A percentile compares a stretch with the other conserved stretches of the same genome.
Conservation (phyloP, 2,888 invertebrate genomes). For the Agrochola lychnidis region DNA sequence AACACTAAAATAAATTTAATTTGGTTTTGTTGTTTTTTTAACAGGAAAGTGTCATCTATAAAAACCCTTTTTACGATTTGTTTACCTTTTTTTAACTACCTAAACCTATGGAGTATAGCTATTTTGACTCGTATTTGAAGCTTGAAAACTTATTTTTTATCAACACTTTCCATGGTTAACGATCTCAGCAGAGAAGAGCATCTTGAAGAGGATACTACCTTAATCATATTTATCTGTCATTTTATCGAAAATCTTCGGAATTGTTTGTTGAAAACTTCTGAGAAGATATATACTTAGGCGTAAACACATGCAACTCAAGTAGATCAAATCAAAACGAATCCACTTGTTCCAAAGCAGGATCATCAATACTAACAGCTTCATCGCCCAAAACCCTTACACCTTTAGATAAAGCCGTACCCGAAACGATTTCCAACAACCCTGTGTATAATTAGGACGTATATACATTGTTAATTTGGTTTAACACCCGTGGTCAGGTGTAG, state of each 20-base stretch:
- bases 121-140: background rate
- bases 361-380: slow-evolving; percentile 26
- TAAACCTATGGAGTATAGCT: too few species aligned
- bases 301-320: background rate
- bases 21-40: too few species aligned
- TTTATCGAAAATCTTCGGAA: background rate
- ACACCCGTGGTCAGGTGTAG: slow-evolving; percentile 77
- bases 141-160: background rate
- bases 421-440: slow-evolving; percentile 35
- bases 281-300: accelerated
- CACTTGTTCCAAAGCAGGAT: background rate
- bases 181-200: too few species aligned
- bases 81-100: too few species aligned
- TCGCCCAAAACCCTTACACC: slow-evolving; percentile 15
- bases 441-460: slow-evolving; percentile 61
- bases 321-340: background rate
- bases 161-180: background rate
- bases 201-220: background rate
- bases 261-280: background rate
- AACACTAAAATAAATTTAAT: too few species aligned
- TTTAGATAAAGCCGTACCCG: slow-evolving; percentile 29
- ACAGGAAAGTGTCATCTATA: too few species aligned
- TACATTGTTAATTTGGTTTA: slow-evolving; percentile 76
- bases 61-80: too few species aligned
- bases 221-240: background rate